These are phyloP conservation scores for Holocentrus rufus DNA, from an alignment of 2,797 vertebrate species.

Conservation along the genomic window DNA sequence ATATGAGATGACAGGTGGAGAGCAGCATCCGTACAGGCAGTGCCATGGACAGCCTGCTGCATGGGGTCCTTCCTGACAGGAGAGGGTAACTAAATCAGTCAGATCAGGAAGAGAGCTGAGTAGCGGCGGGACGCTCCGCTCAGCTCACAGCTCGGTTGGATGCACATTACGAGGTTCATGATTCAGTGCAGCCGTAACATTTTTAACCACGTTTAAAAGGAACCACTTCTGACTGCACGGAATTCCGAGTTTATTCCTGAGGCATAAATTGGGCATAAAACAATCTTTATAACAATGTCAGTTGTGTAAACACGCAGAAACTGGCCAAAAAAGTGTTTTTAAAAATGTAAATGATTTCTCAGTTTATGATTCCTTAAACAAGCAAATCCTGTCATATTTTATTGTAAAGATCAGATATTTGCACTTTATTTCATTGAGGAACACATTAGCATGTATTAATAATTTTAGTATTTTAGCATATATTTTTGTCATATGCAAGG, in stretches of 20 bases:
- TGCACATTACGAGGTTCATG: neutral
- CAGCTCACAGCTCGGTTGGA: neutral
- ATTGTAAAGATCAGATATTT: no score
- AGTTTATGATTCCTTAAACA: no score
- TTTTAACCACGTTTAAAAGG: neutral
- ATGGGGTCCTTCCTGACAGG: conserved; percentile 24
- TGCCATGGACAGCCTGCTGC: conserved; percentile 37
- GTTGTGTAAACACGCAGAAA: no score
- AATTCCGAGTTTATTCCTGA: neutral
- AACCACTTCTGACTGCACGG: neutral
- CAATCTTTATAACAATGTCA: no score
- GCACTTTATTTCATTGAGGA: no score
- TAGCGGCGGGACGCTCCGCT: neutral
- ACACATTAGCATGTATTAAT: no score
- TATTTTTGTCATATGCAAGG: neutral
- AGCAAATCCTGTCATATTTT: no score
- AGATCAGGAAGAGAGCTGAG: conserved; percentile 11
- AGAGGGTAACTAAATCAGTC: conserved; percentile 5
- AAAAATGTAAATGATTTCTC: no score
- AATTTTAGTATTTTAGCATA: no score
- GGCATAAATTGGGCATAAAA: no score
- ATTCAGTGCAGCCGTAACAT: neutral
- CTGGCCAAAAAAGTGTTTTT: no score
- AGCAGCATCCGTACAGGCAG: conserved; percentile 56
- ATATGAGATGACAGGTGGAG: conserved; percentile 74